Base-by-base conservation (phyloP, 2,888 invertebrate genomes). In the Pachymerium ferrugineum region DNA sequence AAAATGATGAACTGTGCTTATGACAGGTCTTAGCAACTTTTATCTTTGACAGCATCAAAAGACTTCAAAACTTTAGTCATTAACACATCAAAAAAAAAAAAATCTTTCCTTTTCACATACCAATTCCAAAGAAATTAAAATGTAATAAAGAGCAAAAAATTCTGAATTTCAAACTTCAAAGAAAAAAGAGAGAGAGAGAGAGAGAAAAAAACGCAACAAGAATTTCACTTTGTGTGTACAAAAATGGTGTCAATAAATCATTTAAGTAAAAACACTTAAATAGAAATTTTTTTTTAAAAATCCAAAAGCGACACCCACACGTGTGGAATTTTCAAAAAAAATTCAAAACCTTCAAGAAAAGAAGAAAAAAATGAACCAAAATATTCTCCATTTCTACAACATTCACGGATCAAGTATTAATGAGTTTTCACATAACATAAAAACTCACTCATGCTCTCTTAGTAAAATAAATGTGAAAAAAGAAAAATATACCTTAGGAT, bases 211-310 rank as follows among this genome's bases (percentile, higher is more conserved):
- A 62, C 25, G 62, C 54, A 25, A 54, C 22, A 54, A 12, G 25
- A 25, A 62, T 62, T 62, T 25, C 25, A 62, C 62, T 28, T 62
- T 28, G 25, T 62, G 28, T 28, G 28, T 62, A 62, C 28, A 62
- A 62, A 62, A 62, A 22, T 10, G 62, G 62, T 62, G 62, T 62
- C n/a, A 12, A 62, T 62, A 62, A 62, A 62, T 62, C 62, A 62
- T 62, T 62, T n/a, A n/a, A 1, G 25, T 16, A 54, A 54, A 54
- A 25, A 62, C 22, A 62, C 25, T 10, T 22, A n/a, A n/a, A n/a
- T n/a, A n/a, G n/a, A n/a, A n/a, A n/a, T n/a, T n/a, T n/a, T n/a
- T n/a, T n/a, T n/a, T n/a, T n/a, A 47, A 22, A 47, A 62, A 54
- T 54, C 28, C 28, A 22, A 62, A 54, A 19, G 47, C 47, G 14